Conservation (phyloP, 2,888 invertebrate species). For the Drosophila anomelani region DNA sequence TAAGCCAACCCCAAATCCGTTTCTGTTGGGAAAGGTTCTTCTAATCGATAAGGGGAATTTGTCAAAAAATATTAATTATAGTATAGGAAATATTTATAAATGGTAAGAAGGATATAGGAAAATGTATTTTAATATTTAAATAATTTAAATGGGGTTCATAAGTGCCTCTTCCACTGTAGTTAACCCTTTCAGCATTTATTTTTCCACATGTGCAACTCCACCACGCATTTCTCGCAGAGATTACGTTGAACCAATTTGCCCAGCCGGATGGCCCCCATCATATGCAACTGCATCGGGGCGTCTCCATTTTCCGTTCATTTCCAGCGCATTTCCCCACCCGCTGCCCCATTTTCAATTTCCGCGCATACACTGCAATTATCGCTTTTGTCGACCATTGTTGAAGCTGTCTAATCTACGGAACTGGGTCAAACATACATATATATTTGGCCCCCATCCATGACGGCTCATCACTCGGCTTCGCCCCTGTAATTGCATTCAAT, state of each 20-base stretch:
- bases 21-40: slow-evolving; percentile 7
- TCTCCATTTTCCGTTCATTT: slow-evolving; percentile 31
- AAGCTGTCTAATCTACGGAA: slow-evolving; percentile 48
- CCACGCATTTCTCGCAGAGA: slow-evolving; percentile 21
- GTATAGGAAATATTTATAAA: neutral
- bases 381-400: slow-evolving; percentile 13
- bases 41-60: neutral
- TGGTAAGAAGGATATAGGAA: too few relatives aligned
- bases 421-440: slow-evolving; percentile 68
- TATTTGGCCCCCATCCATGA: slow-evolving; percentile 56
- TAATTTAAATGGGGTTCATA: neutral
- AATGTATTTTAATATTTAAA: neutral
- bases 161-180: neutral
- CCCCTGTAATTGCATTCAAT: slow-evolving; percentile 73
- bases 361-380: slow-evolving; percentile 73
- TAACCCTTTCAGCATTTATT: neutral
- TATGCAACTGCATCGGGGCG: slow-evolving; percentile 28
- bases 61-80: neutral
- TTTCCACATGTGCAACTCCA: slow-evolving; percentile 11
- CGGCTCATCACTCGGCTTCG: slow-evolving; percentile 35
- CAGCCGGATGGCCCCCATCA: slow-evolving; percentile 40
- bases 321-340: slow-evolving; percentile 20
- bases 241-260: slow-evolving; percentile 38
- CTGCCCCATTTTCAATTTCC: slow-evolving; percentile 67
- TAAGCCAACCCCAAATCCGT: neutral